These are phyloP conservation scores for Staurois parvus DNA, from an alignment of 2,797 vertebrate species.

Conservation along the genomic window DNA sequence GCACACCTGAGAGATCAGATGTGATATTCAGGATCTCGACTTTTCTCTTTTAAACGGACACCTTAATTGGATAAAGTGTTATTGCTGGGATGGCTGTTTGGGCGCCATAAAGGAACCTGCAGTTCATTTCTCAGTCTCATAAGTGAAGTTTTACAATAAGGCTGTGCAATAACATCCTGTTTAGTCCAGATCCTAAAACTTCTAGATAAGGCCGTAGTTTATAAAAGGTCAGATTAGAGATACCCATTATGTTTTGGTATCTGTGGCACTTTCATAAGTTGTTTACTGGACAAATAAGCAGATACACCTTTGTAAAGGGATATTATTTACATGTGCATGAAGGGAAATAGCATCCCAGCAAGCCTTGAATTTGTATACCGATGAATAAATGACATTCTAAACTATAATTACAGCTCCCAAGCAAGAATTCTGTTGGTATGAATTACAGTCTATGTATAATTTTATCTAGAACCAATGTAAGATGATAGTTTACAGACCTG, in stretches of 20 bases:
- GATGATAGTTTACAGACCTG: neutral
- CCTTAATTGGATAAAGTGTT: neutral
- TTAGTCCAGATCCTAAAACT: neutral
- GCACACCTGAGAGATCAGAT: no score
- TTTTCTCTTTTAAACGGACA: no score
- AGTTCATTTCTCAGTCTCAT: neutral
- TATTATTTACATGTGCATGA: neutral
- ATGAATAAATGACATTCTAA: neutral
- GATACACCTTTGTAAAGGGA: neutral
- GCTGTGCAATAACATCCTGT: neutral
- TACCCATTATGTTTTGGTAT: neutral
- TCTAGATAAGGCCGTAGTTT: neutral
- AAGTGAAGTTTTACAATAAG: neutral
- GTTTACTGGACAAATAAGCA: neutral
- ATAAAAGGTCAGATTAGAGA: conserved; percentile 1
- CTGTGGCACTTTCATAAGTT: neutral
- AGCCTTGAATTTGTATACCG: neutral
- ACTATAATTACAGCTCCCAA: neutral
- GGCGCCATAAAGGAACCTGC: neutral
- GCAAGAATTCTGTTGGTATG: neutral
- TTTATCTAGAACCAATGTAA: neutral
- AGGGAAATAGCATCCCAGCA: neutral
- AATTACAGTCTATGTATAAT: neutral
- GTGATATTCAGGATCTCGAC: no score
- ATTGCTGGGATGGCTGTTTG: neutral